These are phyloP conservation scores for Parazoanthus swiftii DNA, from an alignment of 92 coral and sea anemone genomes.

Conservation along the genomic window DNA sequence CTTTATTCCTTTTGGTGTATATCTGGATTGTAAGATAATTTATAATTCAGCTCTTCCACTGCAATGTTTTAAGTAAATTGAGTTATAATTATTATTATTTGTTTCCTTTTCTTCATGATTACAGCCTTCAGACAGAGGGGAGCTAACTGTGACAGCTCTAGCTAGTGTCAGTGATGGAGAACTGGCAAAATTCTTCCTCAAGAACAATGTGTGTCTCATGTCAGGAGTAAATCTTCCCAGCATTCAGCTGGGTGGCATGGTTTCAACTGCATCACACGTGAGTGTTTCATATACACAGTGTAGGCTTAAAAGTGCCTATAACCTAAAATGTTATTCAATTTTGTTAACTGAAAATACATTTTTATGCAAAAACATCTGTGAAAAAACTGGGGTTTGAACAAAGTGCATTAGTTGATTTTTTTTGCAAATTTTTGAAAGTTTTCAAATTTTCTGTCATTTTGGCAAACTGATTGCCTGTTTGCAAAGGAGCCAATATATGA, in stretches of 20 bases:
- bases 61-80: neutral
- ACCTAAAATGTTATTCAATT: too few species aligned
- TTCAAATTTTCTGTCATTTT: too few species aligned
- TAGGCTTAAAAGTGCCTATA: neutral
- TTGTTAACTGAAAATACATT: too few species aligned
- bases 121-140: neutral
- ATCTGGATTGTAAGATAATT: neutral
- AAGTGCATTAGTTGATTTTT: too few species aligned
- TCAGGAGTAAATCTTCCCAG: slow-evolving; percentile 44
- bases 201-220: slow-evolving; percentile 60
- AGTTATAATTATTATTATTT: neutral
- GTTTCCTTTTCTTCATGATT: too few species aligned
- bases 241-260: slow-evolving; percentile 36
- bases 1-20: too few species aligned
- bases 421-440: too few species aligned
- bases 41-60: too few species aligned
- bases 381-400: too few species aligned
- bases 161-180: slow-evolving; percentile 77
- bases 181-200: slow-evolving; percentile 57
- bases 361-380: too few species aligned
- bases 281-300: neutral
- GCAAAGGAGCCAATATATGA: too few species aligned
- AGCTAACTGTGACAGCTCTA: slow-evolving; percentile 58
- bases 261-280: slow-evolving; percentile 37
- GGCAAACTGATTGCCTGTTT: too few species aligned